Evolutionary conservation across 2,888 invertebrate genomes (phyloP).

Genomic region (Microctonus hyperodae): DNA sequence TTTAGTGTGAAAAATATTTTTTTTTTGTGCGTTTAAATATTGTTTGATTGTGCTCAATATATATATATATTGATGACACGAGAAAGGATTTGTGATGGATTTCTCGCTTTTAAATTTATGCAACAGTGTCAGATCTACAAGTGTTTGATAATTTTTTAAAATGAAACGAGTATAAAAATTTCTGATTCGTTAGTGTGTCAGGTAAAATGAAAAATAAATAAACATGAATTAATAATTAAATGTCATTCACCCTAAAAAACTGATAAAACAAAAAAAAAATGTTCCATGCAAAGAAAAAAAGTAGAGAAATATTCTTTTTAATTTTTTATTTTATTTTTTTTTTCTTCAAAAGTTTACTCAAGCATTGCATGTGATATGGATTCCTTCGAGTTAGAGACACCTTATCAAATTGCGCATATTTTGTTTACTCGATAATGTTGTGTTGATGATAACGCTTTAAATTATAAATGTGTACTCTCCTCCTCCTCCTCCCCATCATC

Average conservation of each 20-base stretch:
- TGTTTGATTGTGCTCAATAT: too few species aligned
- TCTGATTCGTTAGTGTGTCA: constrained; percentile 52
- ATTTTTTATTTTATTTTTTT: not conserved
- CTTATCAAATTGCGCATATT: constrained; percentile 47
- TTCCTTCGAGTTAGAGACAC: constrained; percentile 11
- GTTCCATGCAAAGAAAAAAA: not conserved
- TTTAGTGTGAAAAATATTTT: too few species aligned
- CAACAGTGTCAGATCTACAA: too few species aligned
- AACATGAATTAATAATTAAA: constrained; percentile 2
- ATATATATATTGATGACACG: too few species aligned
- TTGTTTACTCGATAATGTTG: constrained; percentile 51
- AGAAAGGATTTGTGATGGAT: too few species aligned
- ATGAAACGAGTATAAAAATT: constrained; percentile 59
- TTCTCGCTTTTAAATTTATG: not conserved
- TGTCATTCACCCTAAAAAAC: not conserved
- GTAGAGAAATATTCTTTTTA: not conserved
- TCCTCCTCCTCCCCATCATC: not conserved
- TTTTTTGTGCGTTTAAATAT: too few species aligned
- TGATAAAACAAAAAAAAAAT: not conserved
- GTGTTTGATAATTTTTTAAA: constrained; percentile 59
- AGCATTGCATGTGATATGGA: constrained; percentile 21
- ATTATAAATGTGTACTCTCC: not conserved
- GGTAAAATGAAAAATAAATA: constrained; percentile 9
- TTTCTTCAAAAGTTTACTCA: constrained; percentile 4
- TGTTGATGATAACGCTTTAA: constrained; percentile 45